Evolutionary conservation across 2,888 invertebrate species (phyloP).

Genomic region (Drosophila ustulata): DNA sequence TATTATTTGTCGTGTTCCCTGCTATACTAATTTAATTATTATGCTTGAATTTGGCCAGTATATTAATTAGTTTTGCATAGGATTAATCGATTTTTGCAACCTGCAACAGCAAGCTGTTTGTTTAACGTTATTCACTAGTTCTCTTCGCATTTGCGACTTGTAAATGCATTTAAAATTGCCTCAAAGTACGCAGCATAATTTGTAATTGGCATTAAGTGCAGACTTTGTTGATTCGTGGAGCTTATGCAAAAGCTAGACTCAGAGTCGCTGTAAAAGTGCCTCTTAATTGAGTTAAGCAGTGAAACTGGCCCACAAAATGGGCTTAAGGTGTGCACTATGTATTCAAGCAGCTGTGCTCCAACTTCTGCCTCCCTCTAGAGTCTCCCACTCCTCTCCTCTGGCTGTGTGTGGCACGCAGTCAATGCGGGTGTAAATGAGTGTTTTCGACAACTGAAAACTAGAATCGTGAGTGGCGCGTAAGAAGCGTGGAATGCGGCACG

Average conservation of each 20-base stretch:
- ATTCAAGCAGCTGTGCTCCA: constrained; percentile 1
- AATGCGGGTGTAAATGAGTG: constrained; percentile 11
- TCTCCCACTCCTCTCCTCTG: neutral
- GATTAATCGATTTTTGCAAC: too few species aligned
- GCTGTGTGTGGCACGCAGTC: neutral
- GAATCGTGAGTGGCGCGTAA: constrained; percentile 3
- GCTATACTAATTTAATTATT: too few species aligned
- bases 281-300: constrained; percentile 13
- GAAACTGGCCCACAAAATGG: constrained; percentile 11
- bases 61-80: too few species aligned
- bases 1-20: too few species aligned
- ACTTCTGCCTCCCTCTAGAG: neutral
- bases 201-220: constrained; percentile 8
- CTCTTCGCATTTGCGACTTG: neutral
- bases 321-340: constrained; percentile 10
- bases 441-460: constrained; percentile 3
- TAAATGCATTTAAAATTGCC: neutral
- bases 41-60: too few species aligned
- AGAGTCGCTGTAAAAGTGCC: neutral
- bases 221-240: neutral
- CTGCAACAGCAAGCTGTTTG: neutral
- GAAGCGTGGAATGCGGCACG: constrained; percentile 12
- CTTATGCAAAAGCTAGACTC: constrained; percentile 1
- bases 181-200: constrained; percentile 1
- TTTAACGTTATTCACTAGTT: too few species aligned